Percentiles rank a stretch among this genome's conserved stretches.
Evolutionary conservation across 53 echinoderm and acorn worm genomes (phyloP).

Genomic region (Crossaster papposus): DNA sequence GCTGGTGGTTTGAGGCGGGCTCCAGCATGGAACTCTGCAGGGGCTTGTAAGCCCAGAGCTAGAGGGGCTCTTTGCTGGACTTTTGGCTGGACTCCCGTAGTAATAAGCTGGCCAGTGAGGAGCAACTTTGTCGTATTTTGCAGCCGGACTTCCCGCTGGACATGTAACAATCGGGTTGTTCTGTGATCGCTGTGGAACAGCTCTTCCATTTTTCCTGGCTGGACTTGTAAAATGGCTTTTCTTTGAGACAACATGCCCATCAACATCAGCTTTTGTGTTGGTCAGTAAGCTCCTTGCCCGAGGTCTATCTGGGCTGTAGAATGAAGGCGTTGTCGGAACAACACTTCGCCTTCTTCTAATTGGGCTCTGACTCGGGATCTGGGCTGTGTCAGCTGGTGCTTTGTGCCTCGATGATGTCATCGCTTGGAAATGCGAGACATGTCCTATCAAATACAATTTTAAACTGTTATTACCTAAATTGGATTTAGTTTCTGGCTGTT

Average conservation of each 20-base stretch:
- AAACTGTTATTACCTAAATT: neutral
- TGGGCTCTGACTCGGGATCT: neutral
- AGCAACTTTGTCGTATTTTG: neutral
- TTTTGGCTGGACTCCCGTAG: constrained; percentile 7
- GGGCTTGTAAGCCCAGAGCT: neutral
- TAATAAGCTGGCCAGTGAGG: neutral
- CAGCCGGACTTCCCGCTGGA: neutral
- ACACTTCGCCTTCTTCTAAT: neutral
- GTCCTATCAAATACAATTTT: neutral
- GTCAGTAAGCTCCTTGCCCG: neutral
- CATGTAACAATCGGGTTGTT: neutral
- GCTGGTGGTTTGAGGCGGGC: neutral
- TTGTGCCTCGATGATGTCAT: neutral
- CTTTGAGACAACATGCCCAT: neutral
- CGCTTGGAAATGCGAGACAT: neutral
- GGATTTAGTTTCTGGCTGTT: neutral
- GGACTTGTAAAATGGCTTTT: neutral
- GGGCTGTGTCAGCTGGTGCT: neutral
- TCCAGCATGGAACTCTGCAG: neutral
- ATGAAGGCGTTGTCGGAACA: neutral
- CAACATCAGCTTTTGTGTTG: neutral
- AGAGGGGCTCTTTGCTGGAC: neutral
- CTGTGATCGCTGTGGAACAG: neutral
- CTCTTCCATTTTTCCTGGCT: neutral
- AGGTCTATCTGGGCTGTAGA: neutral